Evolutionary conservation across 2,888 invertebrate species (phyloP).

Genomic region (Dysmachus trigonus): DNA sequence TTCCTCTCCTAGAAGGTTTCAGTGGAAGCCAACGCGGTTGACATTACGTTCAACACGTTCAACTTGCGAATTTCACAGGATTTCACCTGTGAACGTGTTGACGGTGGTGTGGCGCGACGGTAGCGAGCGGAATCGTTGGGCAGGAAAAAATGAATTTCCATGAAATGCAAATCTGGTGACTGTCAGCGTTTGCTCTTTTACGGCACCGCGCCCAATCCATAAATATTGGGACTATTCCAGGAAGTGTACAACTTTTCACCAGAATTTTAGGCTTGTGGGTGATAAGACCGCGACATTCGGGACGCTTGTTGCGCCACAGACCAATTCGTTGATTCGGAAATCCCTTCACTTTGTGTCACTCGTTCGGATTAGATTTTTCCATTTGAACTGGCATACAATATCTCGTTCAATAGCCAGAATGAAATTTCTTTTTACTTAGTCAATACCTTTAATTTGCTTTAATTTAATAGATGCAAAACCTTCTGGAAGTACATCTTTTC

Average conservation of each 20-base stretch:
- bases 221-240: background rate
- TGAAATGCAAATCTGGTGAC: background rate
- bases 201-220: background rate
- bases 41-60: background rate
- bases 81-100: background rate
- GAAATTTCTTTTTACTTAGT: background rate
- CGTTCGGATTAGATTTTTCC: background rate
- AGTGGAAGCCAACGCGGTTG: background rate
- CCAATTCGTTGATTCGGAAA: background rate
- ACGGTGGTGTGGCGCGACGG: background rate
- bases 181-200: background rate
- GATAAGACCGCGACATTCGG: background rate
- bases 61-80: background rate
- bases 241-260: background rate
- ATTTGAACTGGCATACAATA: background rate
- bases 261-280: background rate
- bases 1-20: background rate
- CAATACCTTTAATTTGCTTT: background rate
- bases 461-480: background rate
- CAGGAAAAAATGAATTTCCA: background rate
- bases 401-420: background rate
- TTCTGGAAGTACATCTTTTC: background rate
- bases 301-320: background rate
- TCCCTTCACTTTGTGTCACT: background rate
- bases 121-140: background rate